These are phyloP conservation scores for Gyps fulvus DNA, from an alignment of 2,113 vertebrate species.

Conservation along the genomic window DNA sequence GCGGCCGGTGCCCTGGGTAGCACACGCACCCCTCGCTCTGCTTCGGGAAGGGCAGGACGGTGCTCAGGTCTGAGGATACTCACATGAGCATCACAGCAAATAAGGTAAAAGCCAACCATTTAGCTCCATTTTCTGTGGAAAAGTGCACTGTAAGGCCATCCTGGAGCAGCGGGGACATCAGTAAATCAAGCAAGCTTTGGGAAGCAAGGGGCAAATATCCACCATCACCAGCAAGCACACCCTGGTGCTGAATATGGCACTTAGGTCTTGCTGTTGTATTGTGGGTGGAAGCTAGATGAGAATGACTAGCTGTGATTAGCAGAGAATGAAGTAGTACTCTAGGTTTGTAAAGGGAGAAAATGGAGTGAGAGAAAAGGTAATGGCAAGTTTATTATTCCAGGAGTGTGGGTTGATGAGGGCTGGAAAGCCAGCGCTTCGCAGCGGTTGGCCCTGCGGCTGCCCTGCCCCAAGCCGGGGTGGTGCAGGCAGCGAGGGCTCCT, in stretches of 20 bases:
- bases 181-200: background rate
- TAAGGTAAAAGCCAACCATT: background rate
- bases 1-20: fast-evolving
- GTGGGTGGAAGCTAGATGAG: background rate
- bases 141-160: background rate
- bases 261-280: background rate
- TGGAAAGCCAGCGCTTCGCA: background rate
- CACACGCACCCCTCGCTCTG: fast-evolving
- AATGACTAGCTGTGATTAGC: background rate
- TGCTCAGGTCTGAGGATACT: background rate
- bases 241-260: background rate
- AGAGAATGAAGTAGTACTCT: background rate
- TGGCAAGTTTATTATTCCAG: background rate
- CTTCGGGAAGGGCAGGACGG: fast-evolving
- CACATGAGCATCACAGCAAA: background rate
- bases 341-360: background rate
- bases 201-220: background rate
- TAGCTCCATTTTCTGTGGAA: background rate
- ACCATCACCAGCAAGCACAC: background rate
- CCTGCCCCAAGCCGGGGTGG: fast-evolving
- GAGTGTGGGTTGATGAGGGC: fast-evolving
- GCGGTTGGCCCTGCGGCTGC: background rate
- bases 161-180: background rate
- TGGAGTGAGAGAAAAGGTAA: background rate
- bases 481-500: background rate